phyloP scores from a whole-genome alignment of 2,888 invertebrate genomes.

The Biston betularia region DNA sequence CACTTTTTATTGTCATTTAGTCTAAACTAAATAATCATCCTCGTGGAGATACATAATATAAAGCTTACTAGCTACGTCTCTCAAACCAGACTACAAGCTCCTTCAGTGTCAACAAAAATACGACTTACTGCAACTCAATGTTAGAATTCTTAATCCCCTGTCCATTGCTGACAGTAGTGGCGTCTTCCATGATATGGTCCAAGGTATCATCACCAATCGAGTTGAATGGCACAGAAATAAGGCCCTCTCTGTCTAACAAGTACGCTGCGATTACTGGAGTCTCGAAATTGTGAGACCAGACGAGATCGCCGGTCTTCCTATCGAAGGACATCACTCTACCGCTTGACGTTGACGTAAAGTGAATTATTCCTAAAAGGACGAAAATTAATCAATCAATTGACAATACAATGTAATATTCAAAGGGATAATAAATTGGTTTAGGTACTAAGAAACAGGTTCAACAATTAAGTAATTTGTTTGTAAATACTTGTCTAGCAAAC shows the following conservation, averaged over 20 bases:
- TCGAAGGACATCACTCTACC: constrained; percentile 95
- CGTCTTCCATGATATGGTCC: constrained; percentile 88
- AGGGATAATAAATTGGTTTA: no score
- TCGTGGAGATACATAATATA: no score
- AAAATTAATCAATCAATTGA: not conserved
- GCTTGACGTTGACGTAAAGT: constrained; percentile 96
- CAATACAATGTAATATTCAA: not conserved
- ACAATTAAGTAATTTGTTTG: no score
- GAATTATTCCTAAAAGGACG: constrained; percentile 89
- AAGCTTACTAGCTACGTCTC: no score
- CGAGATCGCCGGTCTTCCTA: constrained; percentile 91
- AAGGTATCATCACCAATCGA: constrained; percentile 95
- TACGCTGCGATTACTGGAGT: constrained; percentile 97
- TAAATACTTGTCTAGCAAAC: no score
- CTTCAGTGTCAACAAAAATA: constrained; percentile 1
- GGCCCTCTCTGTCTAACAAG: constrained; percentile 90
- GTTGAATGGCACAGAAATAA: constrained; percentile 94
- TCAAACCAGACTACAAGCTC: not conserved
- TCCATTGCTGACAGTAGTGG: constrained; percentile 82
- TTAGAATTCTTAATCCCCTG: constrained; percentile 86
- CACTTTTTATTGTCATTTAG: no score
- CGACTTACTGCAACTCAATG: constrained; percentile 87
- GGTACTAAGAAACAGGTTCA: no score
- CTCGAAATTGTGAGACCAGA: constrained; percentile 95
- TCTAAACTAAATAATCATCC: no score